Conservation (phyloP, 2,113 vertebrate species). For the Martes martes region DNA sequence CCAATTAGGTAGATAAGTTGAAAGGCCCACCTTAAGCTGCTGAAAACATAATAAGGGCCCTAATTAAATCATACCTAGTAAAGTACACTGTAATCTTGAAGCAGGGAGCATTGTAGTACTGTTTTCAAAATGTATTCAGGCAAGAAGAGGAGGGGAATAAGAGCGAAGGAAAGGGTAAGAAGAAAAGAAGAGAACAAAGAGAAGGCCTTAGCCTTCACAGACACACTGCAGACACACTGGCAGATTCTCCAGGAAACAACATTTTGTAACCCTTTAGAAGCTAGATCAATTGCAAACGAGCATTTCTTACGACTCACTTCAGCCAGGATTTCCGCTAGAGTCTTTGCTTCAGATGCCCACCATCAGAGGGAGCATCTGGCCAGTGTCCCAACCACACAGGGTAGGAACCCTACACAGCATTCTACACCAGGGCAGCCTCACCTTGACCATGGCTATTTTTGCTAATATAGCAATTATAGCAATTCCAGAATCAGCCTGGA, state of each 20-base stretch:
- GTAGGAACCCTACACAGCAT: neutral
- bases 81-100: constrained; percentile 87
- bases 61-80: constrained; percentile 90
- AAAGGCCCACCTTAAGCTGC: constrained; percentile 89
- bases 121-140: constrained; percentile 82
- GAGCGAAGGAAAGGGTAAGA: constrained; percentile 77
- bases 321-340: neutral
- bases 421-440: neutral
- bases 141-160: constrained; percentile 78
- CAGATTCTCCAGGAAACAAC: constrained; percentile 65
- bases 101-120: constrained; percentile 83
- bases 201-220: constrained; percentile 36
- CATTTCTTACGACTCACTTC: neutral
- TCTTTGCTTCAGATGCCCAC: neutral
- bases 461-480: neutral
- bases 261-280: constrained; percentile 77
- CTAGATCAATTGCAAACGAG: constrained; percentile 41
- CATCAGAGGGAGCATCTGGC: neutral
- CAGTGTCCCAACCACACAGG: neutral
- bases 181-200: constrained; percentile 77
- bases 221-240: constrained; percentile 45
- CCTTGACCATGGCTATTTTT: neutral
- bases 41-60: constrained; percentile 90
- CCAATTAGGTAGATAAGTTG: constrained; percentile 91
- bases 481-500: neutral